Conservation (phyloP, 2,113 vertebrate genomes). For the Eclectus roratus region DNA sequence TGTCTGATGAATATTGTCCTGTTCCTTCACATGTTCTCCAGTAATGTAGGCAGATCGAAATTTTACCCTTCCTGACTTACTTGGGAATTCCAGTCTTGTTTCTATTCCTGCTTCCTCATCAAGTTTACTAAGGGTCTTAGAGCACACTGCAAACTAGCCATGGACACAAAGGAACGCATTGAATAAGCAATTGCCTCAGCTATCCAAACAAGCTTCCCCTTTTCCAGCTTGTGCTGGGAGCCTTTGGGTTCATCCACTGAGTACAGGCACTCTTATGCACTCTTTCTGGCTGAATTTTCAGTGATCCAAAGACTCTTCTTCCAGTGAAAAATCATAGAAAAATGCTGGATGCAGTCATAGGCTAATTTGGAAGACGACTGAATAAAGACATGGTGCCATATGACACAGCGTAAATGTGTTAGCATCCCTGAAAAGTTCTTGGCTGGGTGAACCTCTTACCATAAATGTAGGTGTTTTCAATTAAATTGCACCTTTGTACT, state of each 20-base stretch:
- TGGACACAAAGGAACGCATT: background rate
- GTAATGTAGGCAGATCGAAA: background rate
- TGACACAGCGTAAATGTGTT: background rate
- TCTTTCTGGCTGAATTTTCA: constrained; percentile 4
- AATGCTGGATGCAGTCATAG: background rate
- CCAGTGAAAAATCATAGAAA: background rate
- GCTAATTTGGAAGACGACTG: background rate
- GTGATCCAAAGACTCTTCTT: background rate
- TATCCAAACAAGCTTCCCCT: constrained; percentile 3
- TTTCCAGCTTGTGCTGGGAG: background rate
- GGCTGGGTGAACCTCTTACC: background rate
- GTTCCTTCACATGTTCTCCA: background rate
- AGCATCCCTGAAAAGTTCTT: background rate
- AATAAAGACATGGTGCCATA: background rate
- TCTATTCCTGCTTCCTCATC: background rate
- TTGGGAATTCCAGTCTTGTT: background rate
- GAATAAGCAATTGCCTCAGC: background rate
- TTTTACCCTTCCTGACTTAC: background rate
- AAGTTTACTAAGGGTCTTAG: background rate
- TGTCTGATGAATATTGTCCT: background rate
- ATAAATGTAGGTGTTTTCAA: background rate
- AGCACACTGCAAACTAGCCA: background rate
- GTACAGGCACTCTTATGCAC: background rate
- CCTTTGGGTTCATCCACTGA: background rate
- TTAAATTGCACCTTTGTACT: background rate